phyloP scores from a whole-genome alignment of 2,888 invertebrate genomes.

The Odontothrips loti region DNA sequence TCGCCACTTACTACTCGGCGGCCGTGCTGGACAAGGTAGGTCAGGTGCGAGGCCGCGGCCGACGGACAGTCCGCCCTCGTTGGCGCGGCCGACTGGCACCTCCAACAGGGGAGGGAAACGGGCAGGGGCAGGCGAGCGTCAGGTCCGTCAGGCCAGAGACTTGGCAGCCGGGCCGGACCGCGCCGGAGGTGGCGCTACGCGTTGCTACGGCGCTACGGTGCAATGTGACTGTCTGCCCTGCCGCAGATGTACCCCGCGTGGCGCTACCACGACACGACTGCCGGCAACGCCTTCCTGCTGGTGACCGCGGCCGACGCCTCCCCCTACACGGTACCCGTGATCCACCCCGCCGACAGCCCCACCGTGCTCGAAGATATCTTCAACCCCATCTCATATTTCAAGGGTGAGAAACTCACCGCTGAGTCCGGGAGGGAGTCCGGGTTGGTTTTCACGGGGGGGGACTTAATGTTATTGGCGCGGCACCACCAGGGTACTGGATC shows the following conservation, averaged over 20 bases:
- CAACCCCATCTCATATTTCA: neutral
- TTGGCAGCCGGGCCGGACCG: too few relatives aligned
- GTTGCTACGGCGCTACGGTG: too few relatives aligned
- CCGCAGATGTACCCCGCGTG: neutral
- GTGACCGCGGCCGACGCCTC: neutral
- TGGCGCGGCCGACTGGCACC: too few relatives aligned
- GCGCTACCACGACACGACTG: neutral
- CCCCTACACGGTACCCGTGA: neutral
- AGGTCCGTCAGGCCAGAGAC: too few relatives aligned
- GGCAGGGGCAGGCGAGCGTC: too few relatives aligned
- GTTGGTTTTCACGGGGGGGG: neutral
- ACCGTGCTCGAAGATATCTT: neutral
- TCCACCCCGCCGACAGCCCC: constrained; percentile 6
- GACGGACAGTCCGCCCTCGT: too few relatives aligned
- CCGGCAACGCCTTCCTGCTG: constrained; percentile 2
- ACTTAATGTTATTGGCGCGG: neutral
- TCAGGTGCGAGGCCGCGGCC: neutral
- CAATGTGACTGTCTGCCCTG: too few relatives aligned
- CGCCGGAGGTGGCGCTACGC: too few relatives aligned
- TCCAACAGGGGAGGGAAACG: too few relatives aligned
- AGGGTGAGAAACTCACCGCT: neutral
- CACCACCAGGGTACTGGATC: neutral
- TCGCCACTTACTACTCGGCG: constrained; percentile 49
- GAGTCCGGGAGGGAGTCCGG: neutral
- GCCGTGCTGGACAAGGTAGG: constrained; percentile 43